phyloP scores from a whole-genome alignment of 2,797 vertebrate genomes.

The Sparus aurata region DNA sequence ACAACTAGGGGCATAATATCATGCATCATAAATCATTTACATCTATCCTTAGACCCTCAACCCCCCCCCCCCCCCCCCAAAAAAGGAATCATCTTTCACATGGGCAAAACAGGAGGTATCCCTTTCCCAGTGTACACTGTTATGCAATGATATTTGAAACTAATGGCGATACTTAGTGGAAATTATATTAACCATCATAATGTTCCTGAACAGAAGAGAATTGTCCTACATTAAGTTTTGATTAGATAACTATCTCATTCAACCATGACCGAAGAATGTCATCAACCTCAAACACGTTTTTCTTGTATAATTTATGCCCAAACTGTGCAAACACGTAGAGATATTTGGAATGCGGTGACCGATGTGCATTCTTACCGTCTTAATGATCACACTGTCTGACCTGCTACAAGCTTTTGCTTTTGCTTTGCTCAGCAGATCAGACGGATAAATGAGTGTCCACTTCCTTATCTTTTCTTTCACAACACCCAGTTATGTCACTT shows the following conservation, averaged over 20 bases:
- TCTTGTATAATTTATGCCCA: too few relatives aligned
- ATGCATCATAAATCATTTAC: too few relatives aligned
- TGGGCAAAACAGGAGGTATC: background rate
- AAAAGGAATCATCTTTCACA: background rate
- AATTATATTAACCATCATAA: background rate
- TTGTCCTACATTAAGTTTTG: background rate
- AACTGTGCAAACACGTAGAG: background rate
- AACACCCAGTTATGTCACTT: background rate
- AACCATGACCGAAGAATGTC: background rate
- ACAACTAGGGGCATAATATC: too few relatives aligned
- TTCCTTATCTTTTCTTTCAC: too few relatives aligned
- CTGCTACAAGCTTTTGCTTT: background rate
- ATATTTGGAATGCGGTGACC: background rate
- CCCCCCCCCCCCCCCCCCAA: too few relatives aligned
- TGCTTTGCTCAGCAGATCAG: too few relatives aligned
- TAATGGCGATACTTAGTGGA: background rate
- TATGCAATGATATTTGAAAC: background rate
- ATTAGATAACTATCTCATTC: background rate
- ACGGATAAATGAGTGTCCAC: too few relatives aligned
- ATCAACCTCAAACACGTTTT: too few relatives aligned
- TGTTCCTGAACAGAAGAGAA: background rate
- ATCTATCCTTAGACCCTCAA: too few relatives aligned
- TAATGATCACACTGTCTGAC: background rate
- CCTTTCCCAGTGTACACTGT: background rate
- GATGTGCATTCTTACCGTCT: background rate